phyloP scores from a whole-genome alignment of 1,140 invertebrate species.

The Rhyacophila brunnea region DNA sequence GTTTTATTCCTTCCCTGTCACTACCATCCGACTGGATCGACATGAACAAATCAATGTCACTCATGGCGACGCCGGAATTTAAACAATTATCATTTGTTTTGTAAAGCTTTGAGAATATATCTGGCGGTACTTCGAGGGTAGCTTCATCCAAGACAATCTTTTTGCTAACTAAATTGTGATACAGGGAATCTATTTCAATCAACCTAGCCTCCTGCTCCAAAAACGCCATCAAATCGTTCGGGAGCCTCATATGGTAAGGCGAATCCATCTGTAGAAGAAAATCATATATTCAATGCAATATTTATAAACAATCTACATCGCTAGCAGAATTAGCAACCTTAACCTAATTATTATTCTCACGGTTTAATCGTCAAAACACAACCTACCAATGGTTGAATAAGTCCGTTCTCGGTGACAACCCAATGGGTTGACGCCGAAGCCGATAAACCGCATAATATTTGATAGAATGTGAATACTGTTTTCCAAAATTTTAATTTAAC shows the following conservation, averaged over 20 bases:
- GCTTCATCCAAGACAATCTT: conserved; percentile 66
- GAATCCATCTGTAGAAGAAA: conserved; percentile 63
- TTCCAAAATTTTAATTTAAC: conserved; percentile 19
- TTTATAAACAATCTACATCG: conserved; percentile 4
- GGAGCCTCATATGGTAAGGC: conserved; percentile 73
- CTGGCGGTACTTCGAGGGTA: conserved; percentile 62
- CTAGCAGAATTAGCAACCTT: conserved; percentile 4
- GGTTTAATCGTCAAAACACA: background rate
- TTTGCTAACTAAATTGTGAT: conserved; percentile 62
- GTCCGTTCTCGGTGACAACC: conserved; percentile 23
- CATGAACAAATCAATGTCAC: conserved; percentile 70
- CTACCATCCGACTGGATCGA: conserved; percentile 58
- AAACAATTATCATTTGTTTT: conserved; percentile 68
- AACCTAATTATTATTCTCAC: conserved; percentile 10
- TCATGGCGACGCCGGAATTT: conserved; percentile 60
- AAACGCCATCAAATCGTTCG: conserved; percentile 78
- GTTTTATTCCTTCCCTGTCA: conserved; percentile 50
- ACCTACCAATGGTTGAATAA: conserved; percentile 21
- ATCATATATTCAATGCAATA: conserved; percentile 8
- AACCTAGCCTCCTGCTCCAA: conserved; percentile 77
- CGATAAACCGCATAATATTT: conserved; percentile 6
- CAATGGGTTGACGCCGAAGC: conserved; percentile 15
- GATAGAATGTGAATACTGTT: conserved; percentile 6
- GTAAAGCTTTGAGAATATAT: conserved; percentile 64
- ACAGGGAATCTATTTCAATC: conserved; percentile 62